These are phyloP conservation scores for Lophochroa leadbeateri DNA, from an alignment of 2,113 vertebrate genomes.

Conservation along the genomic window DNA sequence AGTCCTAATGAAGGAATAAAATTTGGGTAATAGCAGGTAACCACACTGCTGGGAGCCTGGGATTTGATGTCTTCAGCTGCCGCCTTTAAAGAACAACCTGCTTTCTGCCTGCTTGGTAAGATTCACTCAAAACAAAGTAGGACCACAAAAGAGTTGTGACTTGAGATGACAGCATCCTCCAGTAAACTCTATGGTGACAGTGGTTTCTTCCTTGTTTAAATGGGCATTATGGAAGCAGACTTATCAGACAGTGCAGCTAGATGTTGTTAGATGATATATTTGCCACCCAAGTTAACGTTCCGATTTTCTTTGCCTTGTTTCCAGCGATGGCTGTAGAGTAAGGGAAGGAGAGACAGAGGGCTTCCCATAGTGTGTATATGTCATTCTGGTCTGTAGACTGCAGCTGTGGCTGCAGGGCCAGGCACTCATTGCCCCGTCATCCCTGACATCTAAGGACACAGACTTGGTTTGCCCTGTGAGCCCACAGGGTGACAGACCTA, in stretches of 20 bases:
- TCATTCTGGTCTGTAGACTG: neutral
- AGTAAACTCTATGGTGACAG: neutral
- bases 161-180: neutral
- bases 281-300: neutral
- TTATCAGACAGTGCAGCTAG: neutral
- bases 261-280: neutral
- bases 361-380: fast-evolving
- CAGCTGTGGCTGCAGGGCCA: neutral
- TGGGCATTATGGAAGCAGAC: neutral
- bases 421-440: neutral
- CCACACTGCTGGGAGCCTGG: neutral
- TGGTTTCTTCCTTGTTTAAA: neutral
- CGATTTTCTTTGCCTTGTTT: neutral
- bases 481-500: neutral
- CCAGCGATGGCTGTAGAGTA: neutral
- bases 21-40: neutral
- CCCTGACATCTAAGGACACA: fast-evolving
- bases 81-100: neutral
- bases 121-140: neutral
- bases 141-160: neutral
- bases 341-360: neutral
- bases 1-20: conserved; percentile 4
- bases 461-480: neutral
- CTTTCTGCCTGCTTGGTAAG: neutral
- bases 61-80: neutral